Evolutionary conservation across 2,888 invertebrate species (phyloP).

Genomic region (Conistra vaccinii): DNA sequence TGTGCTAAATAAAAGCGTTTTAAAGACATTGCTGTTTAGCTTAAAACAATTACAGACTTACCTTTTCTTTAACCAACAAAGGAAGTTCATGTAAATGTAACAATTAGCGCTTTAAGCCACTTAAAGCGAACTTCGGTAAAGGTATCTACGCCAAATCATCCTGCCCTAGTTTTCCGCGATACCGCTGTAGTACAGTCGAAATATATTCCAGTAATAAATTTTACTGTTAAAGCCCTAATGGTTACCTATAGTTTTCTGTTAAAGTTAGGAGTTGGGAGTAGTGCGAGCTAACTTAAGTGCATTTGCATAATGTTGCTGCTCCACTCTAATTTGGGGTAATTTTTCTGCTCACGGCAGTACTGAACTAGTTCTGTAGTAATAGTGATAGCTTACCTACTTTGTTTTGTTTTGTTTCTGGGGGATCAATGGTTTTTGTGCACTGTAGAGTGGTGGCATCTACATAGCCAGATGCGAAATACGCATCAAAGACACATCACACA

Average conservation of each 20-base stretch:
- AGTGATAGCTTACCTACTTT: not conserved
- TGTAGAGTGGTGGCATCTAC: not conserved
- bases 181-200: not conserved
- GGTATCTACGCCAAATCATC: conserved; percentile 4
- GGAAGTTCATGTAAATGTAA: conserved; percentile 16
- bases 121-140: conserved; percentile 4
- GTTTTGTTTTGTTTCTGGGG: not conserved
- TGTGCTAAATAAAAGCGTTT: not conserved
- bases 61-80: conserved; percentile 12
- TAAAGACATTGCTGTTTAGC: not conserved
- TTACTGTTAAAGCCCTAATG: conserved; percentile 6
- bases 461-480: too few species aligned
- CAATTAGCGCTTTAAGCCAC: conserved; percentile 12
- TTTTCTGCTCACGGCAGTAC: not conserved
- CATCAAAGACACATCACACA: too few species aligned
- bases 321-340: conserved; percentile 12
- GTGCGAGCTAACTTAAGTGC: conserved; percentile 10
- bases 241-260: conserved; percentile 29
- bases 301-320: conserved; percentile 43
- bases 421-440: not conserved
- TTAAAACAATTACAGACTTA: not conserved
- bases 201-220: conserved; percentile 28
- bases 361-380: not conserved
- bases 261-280: conserved; percentile 1
- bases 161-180: not conserved